phyloP scores from a whole-genome alignment of 2,888 invertebrate genomes.

The Nineta flava region DNA sequence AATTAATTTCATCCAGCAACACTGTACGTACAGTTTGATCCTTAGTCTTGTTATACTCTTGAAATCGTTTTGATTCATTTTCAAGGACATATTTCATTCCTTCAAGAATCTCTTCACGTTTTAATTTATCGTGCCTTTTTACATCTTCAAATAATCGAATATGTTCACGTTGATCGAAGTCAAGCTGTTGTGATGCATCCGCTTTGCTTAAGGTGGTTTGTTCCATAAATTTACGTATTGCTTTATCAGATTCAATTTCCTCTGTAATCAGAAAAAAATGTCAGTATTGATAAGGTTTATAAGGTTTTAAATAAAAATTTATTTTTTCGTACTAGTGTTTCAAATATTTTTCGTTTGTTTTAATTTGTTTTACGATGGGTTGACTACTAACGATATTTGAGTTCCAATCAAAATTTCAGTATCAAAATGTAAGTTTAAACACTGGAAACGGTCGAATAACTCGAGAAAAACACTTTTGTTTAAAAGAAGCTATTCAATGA shows the following conservation, averaged over 20 bases:
- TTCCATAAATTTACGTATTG: slow-evolving; percentile 47
- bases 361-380: too few relatives aligned
- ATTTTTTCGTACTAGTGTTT: too few relatives aligned
- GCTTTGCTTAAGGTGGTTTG: slow-evolving; percentile 32
- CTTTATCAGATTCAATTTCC: slow-evolving; percentile 47
- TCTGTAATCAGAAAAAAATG: slow-evolving; percentile 24
- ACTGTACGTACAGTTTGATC: slow-evolving; percentile 39
- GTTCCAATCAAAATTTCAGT: too few relatives aligned
- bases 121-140: slow-evolving; percentile 38
- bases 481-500: too few relatives aligned
- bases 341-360: too few relatives aligned
- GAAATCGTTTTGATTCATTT: slow-evolving; percentile 46
- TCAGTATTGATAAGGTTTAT: too few relatives aligned
- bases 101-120: slow-evolving; percentile 49
- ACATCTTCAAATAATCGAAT: slow-evolving; percentile 44
- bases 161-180: slow-evolving; percentile 50
- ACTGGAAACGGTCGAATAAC: too few relatives aligned
- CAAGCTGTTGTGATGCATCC: slow-evolving; percentile 44
- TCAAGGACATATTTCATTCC: slow-evolving; percentile 55
- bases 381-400: too few relatives aligned
- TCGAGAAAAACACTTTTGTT: too few relatives aligned
- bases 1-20: slow-evolving; percentile 45
- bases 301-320: too few relatives aligned
- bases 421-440: too few relatives aligned
- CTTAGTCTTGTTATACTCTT: slow-evolving; percentile 41